phyloP scores from a whole-genome alignment of 1,140 invertebrate species.

The Latrodectus geometricus region DNA sequence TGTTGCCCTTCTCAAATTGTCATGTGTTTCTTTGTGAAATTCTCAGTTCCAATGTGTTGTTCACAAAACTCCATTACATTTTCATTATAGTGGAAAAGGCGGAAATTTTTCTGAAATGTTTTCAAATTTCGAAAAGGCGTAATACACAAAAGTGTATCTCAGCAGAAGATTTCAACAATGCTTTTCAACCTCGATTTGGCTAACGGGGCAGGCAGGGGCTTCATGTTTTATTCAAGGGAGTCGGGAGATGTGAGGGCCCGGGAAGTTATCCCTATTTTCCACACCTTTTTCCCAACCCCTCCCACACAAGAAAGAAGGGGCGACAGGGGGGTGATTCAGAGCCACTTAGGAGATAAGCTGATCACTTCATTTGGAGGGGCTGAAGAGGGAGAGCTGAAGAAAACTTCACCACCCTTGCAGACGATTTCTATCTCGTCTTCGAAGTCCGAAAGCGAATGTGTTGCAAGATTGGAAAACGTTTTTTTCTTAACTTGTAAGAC shows the following conservation, averaged over 20 bases:
- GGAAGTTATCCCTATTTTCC: constrained; percentile 19
- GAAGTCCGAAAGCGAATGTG: not conserved
- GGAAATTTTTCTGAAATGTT: not conserved
- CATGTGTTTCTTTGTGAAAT: too few species aligned
- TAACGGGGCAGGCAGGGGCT: not conserved
- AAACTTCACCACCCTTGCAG: not conserved
- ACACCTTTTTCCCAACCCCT: constrained; percentile 1
- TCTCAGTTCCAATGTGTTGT: too few species aligned
- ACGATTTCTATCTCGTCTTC: not conserved
- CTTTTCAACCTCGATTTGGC: constrained; percentile 5
- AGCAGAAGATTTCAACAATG: not conserved
- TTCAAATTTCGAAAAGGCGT: not conserved
- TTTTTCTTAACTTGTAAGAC: not conserved
- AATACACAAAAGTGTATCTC: not conserved
- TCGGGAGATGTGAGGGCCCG: not conserved
- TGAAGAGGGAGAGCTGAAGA: not conserved
- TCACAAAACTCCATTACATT: too few species aligned
- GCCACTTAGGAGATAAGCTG: constrained; percentile 35
- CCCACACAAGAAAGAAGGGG: not conserved
- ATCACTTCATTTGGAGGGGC: constrained; percentile 27
- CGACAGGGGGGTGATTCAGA: constrained; percentile 32
- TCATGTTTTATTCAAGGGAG: constrained; percentile 27
- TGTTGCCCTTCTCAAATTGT: too few species aligned
- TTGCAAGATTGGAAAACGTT: not conserved
- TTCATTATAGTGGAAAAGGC: not conserved